These are phyloP conservation scores for Urocolius indicus DNA, from an alignment of 2,113 vertebrate species.

Conservation along the genomic window DNA sequence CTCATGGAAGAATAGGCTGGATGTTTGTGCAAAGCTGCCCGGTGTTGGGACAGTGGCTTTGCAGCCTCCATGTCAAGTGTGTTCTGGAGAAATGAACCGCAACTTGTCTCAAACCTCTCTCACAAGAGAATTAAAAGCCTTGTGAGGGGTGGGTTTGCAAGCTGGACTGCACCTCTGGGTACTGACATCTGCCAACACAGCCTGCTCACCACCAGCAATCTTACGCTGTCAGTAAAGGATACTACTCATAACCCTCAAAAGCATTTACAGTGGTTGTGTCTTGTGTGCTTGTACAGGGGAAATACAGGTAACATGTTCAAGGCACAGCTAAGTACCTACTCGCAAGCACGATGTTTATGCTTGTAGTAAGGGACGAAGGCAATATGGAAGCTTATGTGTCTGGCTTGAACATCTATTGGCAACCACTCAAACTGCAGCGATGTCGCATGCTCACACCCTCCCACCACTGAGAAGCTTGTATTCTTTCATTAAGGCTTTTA, in stretches of 20 bases:
- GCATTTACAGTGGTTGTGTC: background rate
- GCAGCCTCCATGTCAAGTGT: background rate
- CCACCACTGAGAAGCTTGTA: background rate
- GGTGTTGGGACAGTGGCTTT: background rate
- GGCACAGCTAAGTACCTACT: background rate
- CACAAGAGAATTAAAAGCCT: background rate
- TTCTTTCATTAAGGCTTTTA: background rate
- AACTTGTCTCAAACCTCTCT: background rate
- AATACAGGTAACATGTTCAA: background rate
- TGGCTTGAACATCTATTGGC: background rate
- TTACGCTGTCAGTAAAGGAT: background rate
- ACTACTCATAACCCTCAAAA: accelerated
- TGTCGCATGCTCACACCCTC: background rate
- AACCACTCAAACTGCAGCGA: background rate
- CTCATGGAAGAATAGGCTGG: background rate
- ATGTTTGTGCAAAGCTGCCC: background rate
- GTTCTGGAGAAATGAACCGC: background rate
- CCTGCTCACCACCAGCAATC: background rate
- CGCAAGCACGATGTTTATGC: background rate
- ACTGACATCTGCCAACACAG: background rate
- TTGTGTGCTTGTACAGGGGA: accelerated
- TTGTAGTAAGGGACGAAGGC: background rate
- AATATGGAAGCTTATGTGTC: accelerated
- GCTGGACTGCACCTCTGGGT: background rate
- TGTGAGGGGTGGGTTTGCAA: background rate